Conservation (phyloP, 2,113 vertebrate genomes). For the Tragulus kanchil region DNA sequence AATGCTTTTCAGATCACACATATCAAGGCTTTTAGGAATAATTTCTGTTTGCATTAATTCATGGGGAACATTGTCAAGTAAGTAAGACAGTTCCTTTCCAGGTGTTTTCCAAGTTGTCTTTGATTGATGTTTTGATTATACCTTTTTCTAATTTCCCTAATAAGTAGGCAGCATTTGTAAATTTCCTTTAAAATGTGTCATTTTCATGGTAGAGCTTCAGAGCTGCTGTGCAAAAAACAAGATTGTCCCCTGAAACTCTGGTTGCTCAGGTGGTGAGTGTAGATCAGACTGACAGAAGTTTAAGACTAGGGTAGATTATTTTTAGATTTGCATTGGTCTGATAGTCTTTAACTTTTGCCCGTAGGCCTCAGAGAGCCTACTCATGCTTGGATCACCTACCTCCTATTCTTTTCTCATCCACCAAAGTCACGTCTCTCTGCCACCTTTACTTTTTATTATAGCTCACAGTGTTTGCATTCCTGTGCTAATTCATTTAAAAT, state of each 20-base stretch:
- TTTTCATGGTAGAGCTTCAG: slow-evolving; percentile 2
- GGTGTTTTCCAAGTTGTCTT: slow-evolving; percentile 59
- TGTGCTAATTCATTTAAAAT: not conserved
- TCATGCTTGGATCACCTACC: too few relatives aligned
- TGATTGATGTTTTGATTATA: slow-evolving; percentile 76
- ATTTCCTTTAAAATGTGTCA: slow-evolving; percentile 42
- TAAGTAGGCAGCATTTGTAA: slow-evolving; percentile 22
- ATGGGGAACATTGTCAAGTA: slow-evolving; percentile 58
- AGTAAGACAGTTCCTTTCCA: slow-evolving; percentile 54
- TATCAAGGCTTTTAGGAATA: slow-evolving; percentile 42
- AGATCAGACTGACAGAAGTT: too few relatives aligned
- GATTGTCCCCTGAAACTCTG: not conserved
- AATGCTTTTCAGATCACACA: slow-evolving; percentile 42
- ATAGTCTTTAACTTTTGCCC: too few relatives aligned
- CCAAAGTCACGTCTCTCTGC: too few relatives aligned
- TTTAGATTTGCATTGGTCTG: too few relatives aligned
- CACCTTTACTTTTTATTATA: too few relatives aligned
- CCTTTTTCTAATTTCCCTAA: slow-evolving; percentile 39
- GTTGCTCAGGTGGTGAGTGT: not conserved
- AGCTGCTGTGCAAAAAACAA: not conserved
- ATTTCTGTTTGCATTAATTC: slow-evolving; percentile 68
- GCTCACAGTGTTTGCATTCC: not conserved
- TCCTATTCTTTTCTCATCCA: too few relatives aligned
- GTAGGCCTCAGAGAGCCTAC: too few relatives aligned
- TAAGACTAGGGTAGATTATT: too few relatives aligned